A percentile compares a stretch with the other conserved stretches of the same genome.
Conservation (phyloP, 2,113 vertebrate species). For the Odontophorus gujanensis region DNA sequence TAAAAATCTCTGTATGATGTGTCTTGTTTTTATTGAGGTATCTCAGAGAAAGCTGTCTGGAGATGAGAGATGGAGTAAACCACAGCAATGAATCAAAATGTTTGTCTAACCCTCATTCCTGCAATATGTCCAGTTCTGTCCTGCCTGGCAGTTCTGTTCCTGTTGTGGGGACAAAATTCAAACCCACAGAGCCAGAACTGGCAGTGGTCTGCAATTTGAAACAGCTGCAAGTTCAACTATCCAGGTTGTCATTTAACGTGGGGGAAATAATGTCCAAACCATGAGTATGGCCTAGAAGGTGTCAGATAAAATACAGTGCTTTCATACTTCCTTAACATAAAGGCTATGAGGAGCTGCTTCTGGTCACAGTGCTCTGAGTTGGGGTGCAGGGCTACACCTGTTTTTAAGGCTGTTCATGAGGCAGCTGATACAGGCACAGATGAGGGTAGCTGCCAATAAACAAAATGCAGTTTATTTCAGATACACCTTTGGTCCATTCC, state of each 20-base stretch:
- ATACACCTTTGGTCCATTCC: not conserved
- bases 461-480: not conserved
- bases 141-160: conserved; percentile 11
- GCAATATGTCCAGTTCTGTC: not conserved
- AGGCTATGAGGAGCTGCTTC: not conserved
- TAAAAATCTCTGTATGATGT: conserved; percentile 26
- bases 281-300: not conserved
- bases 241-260: not conserved
- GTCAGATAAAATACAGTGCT: not conserved
- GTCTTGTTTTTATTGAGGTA: conserved; percentile 35
- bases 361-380: not conserved
- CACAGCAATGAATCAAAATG: conserved; percentile 46
- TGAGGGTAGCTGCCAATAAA: not conserved
- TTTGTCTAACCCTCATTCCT: conserved; percentile 3
- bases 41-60: conserved; percentile 17
- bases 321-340: not conserved
- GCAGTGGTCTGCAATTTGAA: not conserved
- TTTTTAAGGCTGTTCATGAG: not conserved
- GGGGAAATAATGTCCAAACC: not conserved
- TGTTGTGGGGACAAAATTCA: not conserved
- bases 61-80: conserved; percentile 61
- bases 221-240: not conserved
- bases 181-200: not conserved
- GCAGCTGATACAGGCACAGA: fast-evolving
- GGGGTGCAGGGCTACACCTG: too few species aligned